These are phyloP conservation scores for Glaucomys volans DNA, from an alignment of 2,113 vertebrate species.

Conservation along the genomic window DNA sequence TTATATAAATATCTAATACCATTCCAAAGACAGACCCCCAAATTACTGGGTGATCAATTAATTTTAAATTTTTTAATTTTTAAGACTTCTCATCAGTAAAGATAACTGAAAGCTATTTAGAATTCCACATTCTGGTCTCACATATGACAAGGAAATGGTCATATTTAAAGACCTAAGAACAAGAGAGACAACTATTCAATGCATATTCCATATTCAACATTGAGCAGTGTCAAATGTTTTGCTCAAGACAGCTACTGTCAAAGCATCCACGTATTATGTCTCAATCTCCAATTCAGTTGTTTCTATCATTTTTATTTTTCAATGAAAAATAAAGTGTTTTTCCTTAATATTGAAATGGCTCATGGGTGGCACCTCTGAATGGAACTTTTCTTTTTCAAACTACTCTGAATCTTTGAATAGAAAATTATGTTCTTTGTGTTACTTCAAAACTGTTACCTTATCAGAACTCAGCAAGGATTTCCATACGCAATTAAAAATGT, in stretches of 20 bases:
- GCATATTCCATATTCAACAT: not conserved
- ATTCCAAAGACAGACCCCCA: not conserved
- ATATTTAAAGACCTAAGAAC: conserved; percentile 32
- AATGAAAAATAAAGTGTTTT: conserved; percentile 1
- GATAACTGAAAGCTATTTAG: not conserved
- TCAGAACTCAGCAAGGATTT: conserved; percentile 4
- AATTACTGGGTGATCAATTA: not conserved
- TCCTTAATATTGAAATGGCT: conserved; percentile 27
- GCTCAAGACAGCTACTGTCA: not conserved
- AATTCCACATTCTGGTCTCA: conserved; percentile 10
- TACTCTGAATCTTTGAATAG: not conserved
- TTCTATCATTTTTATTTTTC: conserved; percentile 14
- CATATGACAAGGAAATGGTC: not conserved
- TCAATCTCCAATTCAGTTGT: not conserved
- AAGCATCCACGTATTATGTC: not conserved
- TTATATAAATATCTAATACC: not conserved
- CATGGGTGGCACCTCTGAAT: not conserved
- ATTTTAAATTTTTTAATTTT: conserved; percentile 42
- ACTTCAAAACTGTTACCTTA: conserved; percentile 19
- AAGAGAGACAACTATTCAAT: not conserved
- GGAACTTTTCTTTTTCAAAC: not conserved
- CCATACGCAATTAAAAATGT: not conserved
- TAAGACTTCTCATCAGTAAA: not conserved
- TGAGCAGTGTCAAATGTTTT: not conserved
- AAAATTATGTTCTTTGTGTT: not conserved